A percentile compares a stretch with the other conserved stretches of the same genome.
Conservation (phyloP, 2,113 vertebrate genomes). For the Empidonax traillii region DNA sequence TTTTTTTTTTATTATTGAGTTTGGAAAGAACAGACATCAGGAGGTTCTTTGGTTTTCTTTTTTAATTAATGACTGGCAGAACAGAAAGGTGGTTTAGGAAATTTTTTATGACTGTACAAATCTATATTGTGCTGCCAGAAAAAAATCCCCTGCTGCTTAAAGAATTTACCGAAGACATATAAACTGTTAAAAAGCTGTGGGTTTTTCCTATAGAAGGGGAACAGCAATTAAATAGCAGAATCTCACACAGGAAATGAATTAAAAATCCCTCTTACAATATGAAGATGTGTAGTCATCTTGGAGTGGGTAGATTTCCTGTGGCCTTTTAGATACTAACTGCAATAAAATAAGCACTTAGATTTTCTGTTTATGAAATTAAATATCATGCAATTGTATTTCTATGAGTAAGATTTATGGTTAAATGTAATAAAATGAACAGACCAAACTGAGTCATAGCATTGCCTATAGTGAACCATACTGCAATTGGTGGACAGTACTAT, state of each 20-base stretch:
- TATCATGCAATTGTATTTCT: background rate
- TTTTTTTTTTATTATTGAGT: background rate
- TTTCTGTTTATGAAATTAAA: constrained; percentile 6
- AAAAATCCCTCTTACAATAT: background rate
- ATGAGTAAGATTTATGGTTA: constrained; percentile 8
- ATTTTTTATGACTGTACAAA: background rate
- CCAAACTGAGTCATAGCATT: background rate
- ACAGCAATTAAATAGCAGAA: background rate
- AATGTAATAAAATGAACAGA: background rate
- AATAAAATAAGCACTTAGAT: background rate
- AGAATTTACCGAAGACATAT: background rate
- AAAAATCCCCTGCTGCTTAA: background rate
- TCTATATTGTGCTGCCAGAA: background rate
- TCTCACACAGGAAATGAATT: background rate
- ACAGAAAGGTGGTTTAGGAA: background rate
- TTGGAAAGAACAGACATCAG: background rate
- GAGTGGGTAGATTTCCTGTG: background rate
- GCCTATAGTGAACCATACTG: background rate
- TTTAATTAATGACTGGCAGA: background rate
- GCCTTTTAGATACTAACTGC: background rate
- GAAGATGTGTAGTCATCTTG: background rate
- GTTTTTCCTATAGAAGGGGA: background rate
- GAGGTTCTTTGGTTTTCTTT: background rate
- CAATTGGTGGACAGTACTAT: background rate
- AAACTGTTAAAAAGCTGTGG: background rate